Evolutionary conservation across 2,797 vertebrate genomes (phyloP).

Genomic region (Trematomus bernacchii): DNA sequence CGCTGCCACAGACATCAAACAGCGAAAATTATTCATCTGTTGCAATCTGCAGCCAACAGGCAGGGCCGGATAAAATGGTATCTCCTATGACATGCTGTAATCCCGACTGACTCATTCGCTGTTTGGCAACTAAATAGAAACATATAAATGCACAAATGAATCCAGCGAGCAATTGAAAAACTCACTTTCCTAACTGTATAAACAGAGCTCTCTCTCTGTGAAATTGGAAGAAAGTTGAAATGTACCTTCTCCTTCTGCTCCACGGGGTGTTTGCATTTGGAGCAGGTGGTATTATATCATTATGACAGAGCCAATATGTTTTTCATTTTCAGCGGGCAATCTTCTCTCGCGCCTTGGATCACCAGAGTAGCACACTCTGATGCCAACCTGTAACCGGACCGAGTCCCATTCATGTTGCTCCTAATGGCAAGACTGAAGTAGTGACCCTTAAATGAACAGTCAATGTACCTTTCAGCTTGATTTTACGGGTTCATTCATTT

Average conservation of each 20-base stretch:
- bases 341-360: slow-evolving; percentile 52
- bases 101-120: slow-evolving; percentile 55
- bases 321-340: slow-evolving; percentile 71
- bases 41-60: slow-evolving; percentile 73
- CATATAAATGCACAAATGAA: slow-evolving; percentile 60
- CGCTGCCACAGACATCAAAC: slow-evolving; percentile 65
- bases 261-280: slow-evolving; percentile 49
- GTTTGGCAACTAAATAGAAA: slow-evolving; percentile 64
- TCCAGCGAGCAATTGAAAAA: slow-evolving; percentile 45
- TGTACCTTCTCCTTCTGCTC: slow-evolving; percentile 56
- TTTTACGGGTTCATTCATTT: slow-evolving; percentile 38
- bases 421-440: slow-evolving; percentile 28
- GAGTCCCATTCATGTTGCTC: slow-evolving; percentile 45
- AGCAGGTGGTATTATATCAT: slow-evolving; percentile 69
- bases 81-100: slow-evolving; percentile 65
- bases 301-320: slow-evolving; percentile 70
- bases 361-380: slow-evolving; percentile 33
- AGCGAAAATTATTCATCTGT: slow-evolving; percentile 62
- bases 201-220: slow-evolving; percentile 52
- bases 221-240: slow-evolving; percentile 59
- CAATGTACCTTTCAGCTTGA: slow-evolving; percentile 19
- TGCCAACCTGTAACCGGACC: slow-evolving; percentile 36
- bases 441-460: slow-evolving; percentile 21
- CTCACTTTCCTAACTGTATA: slow-evolving; percentile 52
- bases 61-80: slow-evolving; percentile 67